A percentile compares a stretch with the other conserved stretches of the same genome.
phyloP scores from a whole-genome alignment of 1,140 invertebrate genomes.

The Drosophila parabipectinata region DNA sequence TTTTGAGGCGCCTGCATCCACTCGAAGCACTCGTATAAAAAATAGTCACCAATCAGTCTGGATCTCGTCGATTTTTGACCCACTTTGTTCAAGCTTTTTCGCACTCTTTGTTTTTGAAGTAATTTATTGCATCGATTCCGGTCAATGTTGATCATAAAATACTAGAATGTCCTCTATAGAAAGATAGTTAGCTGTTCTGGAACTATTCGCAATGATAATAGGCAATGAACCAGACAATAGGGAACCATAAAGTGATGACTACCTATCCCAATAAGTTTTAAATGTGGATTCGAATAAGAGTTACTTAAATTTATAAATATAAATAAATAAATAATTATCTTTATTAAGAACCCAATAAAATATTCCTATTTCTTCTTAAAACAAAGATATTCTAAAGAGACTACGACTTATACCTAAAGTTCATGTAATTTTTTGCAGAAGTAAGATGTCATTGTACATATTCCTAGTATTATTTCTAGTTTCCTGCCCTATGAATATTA shows the following conservation, averaged over 20 bases:
- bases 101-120: neutral
- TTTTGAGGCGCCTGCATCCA: slow-evolving; percentile 4
- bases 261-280: neutral
- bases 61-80: neutral
- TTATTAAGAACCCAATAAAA: no score
- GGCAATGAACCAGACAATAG: slow-evolving; percentile 5
- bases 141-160: slow-evolving; percentile 19
- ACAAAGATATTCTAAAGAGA: no score
- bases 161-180: slow-evolving; percentile 3
- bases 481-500: neutral
- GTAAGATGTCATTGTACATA: neutral
- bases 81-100: neutral
- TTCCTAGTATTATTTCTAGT: neutral
- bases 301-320: no score
- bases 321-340: no score
- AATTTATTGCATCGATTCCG: slow-evolving; percentile 1
- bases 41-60: slow-evolving; percentile 9
- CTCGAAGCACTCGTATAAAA: neutral
- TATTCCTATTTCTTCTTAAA: no score
- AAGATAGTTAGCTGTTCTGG: slow-evolving; percentile 1
- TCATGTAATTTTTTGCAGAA: neutral
- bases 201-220: slow-evolving; percentile 19
- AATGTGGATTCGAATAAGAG: no score
- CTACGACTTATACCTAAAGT: neutral
- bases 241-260: neutral